Evolutionary conservation across 1,140 invertebrate species (phyloP).

Genomic region (Brachystomella parvula): DNA sequence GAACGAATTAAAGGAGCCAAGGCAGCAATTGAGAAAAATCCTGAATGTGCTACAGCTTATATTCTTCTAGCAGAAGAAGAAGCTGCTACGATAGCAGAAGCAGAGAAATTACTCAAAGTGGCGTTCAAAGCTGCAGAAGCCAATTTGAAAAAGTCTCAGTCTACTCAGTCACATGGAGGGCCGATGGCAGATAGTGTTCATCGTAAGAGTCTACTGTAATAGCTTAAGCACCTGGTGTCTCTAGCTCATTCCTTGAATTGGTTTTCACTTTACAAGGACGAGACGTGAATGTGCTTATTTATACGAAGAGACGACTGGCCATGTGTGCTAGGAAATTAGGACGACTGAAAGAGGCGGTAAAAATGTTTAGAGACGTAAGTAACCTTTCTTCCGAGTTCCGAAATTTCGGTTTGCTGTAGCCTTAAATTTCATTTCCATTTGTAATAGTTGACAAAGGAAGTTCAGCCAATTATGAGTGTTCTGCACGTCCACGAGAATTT

Average conservation of each 20-base stretch:
- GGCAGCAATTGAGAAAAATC: constrained; percentile 78
- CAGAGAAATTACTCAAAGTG: constrained; percentile 77
- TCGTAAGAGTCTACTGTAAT: constrained; percentile 47
- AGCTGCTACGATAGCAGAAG: constrained; percentile 80
- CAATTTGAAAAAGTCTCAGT: constrained; percentile 74
- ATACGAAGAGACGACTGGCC: constrained; percentile 83
- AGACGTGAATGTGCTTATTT: constrained; percentile 92
- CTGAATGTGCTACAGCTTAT: constrained; percentile 90
- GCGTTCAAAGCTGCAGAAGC: constrained; percentile 80
- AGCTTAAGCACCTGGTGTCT: too few species aligned
- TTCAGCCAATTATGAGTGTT: constrained; percentile 90
- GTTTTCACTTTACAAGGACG: constrained; percentile 48
- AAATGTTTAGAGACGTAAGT: constrained; percentile 87
- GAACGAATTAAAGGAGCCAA: constrained; percentile 86
- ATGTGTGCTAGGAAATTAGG: constrained; percentile 95
- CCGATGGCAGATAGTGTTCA: constrained; percentile 67
- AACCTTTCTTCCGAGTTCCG: background rate
- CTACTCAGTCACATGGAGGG: constrained; percentile 66
- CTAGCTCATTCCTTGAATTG: background rate
- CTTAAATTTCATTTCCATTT: constrained; percentile 9
- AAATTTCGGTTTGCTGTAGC: constrained; percentile 6
- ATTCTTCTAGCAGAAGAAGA: constrained; percentile 95
- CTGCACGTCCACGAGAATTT: constrained; percentile 96
- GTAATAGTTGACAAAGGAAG: constrained; percentile 81
- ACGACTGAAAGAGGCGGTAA: constrained; percentile 86